Evolutionary conservation across 2,113 vertebrate species (phyloP), one percentile per base, ranked within the genome.

Genomic region (Gasterosteus aculeatus): DNA sequence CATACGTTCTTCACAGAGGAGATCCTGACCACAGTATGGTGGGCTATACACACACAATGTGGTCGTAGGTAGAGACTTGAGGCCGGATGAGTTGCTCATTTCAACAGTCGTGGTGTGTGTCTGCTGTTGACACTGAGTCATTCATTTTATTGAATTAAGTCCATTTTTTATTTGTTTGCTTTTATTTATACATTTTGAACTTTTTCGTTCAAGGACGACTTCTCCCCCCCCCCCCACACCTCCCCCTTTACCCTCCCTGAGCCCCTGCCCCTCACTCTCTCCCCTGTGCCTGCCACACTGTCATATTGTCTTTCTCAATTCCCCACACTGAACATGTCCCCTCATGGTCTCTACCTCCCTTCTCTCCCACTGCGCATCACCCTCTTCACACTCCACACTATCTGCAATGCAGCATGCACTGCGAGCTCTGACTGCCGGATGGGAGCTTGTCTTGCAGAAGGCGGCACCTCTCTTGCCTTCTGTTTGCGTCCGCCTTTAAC

Each of bases 351-450:
- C 57, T 66, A 42, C 58, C 29, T 18, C 31, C 46, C 53, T 7
- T 77, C 71, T 41, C 61, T 39, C 67, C 59, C 71, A 22, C 58
- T 82, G 81, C 82, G 51, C 74, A 69, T 41, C 31, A 62, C 69
- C 44, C 66, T 51, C 57, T 31, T 64, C 47, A 10, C 77, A 7
- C 68, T 69, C 59, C 75, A 81, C 79, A 54, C 78, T 42, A 91
- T 93, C 93, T 94, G 93, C 93, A 94, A 91, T 94, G 93, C 93
- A 93, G 85, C 88, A 93, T 74, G 78, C 77, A 53, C 83, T 81
- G 85, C 82, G 73, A 74, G 69, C 88, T 73, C 78, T 72, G 39
- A 38, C 81, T 81, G 78, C 75, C 81, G 75, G 62, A 69, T 18
- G 62, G 61, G 61, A 85, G 72, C 59, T 75, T 78, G 75, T 75